These are phyloP conservation scores for Malthinus flaveolus DNA, from an alignment of 2,888 invertebrate species.

Conservation along the genomic window DNA sequence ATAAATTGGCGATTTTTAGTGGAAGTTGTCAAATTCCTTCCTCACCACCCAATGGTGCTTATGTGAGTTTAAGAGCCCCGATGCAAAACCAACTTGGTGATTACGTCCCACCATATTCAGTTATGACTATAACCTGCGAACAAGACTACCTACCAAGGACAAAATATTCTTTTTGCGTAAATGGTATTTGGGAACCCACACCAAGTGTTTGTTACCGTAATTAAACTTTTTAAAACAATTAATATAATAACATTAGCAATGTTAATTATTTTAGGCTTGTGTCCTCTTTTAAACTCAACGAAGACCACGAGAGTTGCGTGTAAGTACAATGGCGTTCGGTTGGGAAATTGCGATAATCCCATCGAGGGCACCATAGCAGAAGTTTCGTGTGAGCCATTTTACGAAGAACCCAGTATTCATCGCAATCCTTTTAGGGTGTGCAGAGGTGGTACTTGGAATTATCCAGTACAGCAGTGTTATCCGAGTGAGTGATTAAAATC, in stretches of 20 bases:
- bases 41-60: constrained; percentile 38
- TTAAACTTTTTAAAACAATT: not conserved
- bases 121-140: constrained; percentile 34
- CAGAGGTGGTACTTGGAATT: constrained; percentile 18
- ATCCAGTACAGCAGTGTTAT: constrained; percentile 6
- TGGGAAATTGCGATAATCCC: constrained; percentile 22
- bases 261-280: not conserved
- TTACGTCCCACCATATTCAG: constrained; percentile 24
- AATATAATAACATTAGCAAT: not conserved
- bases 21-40: constrained; percentile 33
- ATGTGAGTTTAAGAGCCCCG: constrained; percentile 22
- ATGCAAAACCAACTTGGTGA: constrained; percentile 24
- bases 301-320: constrained; percentile 12
- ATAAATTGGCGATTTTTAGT: not conserved
- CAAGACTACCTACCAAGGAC: not conserved
- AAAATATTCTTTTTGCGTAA: constrained; percentile 1
- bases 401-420: constrained; percentile 33
- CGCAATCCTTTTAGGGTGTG: constrained; percentile 10
- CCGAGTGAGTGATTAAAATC: constrained; percentile 13
- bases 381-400: constrained; percentile 38
- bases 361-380: constrained; percentile 36
- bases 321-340: not conserved
- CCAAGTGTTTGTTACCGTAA: constrained; percentile 12
- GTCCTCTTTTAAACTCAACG: not conserved
- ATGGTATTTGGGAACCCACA: constrained; percentile 5